Evolutionary conservation across 2,797 vertebrate species (phyloP), one percentile per base, ranked within the genome.

Genomic region (Betta splendens): DNA sequence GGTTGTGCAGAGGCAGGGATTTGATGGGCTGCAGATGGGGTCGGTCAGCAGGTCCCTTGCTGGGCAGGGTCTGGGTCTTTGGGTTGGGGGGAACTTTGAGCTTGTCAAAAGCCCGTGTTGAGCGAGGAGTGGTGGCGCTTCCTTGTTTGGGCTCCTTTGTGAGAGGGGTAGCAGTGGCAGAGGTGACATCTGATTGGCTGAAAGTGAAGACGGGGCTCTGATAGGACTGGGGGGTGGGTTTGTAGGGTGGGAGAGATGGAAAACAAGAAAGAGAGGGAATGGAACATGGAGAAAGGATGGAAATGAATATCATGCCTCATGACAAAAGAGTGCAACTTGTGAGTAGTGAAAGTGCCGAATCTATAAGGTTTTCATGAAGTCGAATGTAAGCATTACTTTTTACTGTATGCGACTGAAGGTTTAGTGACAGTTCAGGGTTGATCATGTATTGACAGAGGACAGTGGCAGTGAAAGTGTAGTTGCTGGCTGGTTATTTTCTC

Each of bases 31-130:
- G 94, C 64, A 95, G 92, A 49, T 92, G 83, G 70, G 91, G 91
- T 8, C 94, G 92, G 62, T 94, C 93, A n/a, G 89, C 73, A n/a
- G 92, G 86, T 78, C 85, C 91, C 84, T 94, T 94, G 76, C 85
- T 89, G 70, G 95, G 94, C 84, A 96, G 91, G 53, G 95, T 96
- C 89, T 95, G 95, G 49, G 94, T 97, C 92, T 96, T 96, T 87
- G 91, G 88, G 83, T 92, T 81, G 75, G 85, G 81, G 70, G 83
- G 60, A 48, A 76, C 80, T 89, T 89, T 89, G 74, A 56, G 79
- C 81, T 86, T 89, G 64, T 89, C 87, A 29, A 85, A 75, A 77
- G 81, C 89, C 84, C 88, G 79, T 55, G 86, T 56, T 59, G 89
- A 60, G 73, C 91, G 88, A 81, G 87, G 85, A 71, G 87, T 78